Conservation (phyloP, 2,113 vertebrate genomes). For the Myotis lucifugus region DNA sequence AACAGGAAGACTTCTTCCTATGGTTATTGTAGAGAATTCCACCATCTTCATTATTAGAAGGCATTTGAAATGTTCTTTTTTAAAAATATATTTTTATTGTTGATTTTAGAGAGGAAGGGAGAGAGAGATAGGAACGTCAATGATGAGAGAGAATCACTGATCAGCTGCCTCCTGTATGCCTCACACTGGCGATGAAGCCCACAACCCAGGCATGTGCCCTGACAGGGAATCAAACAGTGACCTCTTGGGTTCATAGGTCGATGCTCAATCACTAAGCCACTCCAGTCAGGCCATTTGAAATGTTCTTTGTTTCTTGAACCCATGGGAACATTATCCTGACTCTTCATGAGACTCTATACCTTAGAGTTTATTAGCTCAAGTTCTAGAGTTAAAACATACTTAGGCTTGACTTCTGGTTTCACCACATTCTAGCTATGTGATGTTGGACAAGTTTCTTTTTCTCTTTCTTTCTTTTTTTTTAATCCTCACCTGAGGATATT, state of each 20-base stretch:
- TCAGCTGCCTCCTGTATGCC: too few relatives aligned
- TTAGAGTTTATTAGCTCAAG: not conserved
- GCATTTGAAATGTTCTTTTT: conserved; percentile 18
- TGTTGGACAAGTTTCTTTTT: not conserved
- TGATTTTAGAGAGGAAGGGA: too few relatives aligned
- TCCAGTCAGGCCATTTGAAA: not conserved
- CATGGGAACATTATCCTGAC: not conserved
- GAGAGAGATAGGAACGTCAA: too few relatives aligned
- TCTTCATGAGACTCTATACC: not conserved
- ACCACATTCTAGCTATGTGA: not conserved
- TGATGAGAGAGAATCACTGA: too few relatives aligned
- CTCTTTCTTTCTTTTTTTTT: too few relatives aligned
- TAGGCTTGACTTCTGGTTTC: conserved; percentile 13
- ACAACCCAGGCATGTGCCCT: too few relatives aligned
- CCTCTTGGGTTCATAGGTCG: too few relatives aligned
- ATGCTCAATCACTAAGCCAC: too few relatives aligned
- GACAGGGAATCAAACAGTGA: too few relatives aligned
- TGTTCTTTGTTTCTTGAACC: conserved; percentile 32
- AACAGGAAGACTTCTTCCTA: conserved; percentile 1
- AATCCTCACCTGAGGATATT: too few relatives aligned
- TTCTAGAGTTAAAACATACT: conserved; percentile 35
- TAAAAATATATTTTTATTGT: too few relatives aligned
- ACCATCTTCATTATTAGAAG: not conserved
- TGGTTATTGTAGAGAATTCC: not conserved
- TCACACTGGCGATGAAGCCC: too few relatives aligned